Conservation (phyloP, 2,888 invertebrate species). For the Parascotia fuliginaria region DNA sequence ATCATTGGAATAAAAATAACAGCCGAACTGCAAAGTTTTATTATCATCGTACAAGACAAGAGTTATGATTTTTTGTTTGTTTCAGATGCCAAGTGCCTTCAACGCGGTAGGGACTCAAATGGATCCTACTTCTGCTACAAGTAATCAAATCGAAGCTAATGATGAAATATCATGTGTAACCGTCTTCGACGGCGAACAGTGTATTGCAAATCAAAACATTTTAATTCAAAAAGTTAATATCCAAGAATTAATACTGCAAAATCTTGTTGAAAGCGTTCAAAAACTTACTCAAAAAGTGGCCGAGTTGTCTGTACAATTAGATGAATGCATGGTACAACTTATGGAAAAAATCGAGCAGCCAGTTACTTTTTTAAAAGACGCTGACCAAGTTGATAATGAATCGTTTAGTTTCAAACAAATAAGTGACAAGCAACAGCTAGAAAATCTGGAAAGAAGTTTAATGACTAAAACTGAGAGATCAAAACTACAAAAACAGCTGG, state of each 20-base stretch:
- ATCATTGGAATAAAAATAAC: too few species aligned
- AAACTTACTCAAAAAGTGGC: slow-evolving; percentile 17
- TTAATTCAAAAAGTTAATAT: too few species aligned
- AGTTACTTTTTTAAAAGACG: slow-evolving; percentile 12
- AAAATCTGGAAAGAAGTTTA: slow-evolving; percentile 15
- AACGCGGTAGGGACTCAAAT: too few species aligned
- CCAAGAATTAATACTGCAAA: slow-evolving; percentile 10
- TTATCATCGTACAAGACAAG: too few species aligned
- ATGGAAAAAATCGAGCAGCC: slow-evolving; percentile 14
- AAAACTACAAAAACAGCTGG: slow-evolving; percentile 19
- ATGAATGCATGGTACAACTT: slow-evolving; percentile 7
- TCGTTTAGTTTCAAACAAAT: neutral
- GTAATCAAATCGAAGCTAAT: too few species aligned
- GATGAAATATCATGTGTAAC: too few species aligned
- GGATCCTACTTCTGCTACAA: too few species aligned
- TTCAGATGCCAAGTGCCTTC: too few species aligned
- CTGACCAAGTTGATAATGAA: slow-evolving; percentile 7
- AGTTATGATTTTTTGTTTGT: too few species aligned
- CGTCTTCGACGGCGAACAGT: too few species aligned
- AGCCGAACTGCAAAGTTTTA: too few species aligned
- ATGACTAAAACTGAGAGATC: slow-evolving; percentile 17
- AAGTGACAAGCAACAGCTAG: slow-evolving; percentile 2
- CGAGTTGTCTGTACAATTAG: slow-evolving; percentile 16
- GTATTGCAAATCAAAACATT: too few species aligned
- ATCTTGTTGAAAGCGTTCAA: slow-evolving; percentile 11